These are phyloP conservation scores for Peromyscus polionotus DNA, from an alignment of 2,113 vertebrate species.

Conservation along the genomic window DNA sequence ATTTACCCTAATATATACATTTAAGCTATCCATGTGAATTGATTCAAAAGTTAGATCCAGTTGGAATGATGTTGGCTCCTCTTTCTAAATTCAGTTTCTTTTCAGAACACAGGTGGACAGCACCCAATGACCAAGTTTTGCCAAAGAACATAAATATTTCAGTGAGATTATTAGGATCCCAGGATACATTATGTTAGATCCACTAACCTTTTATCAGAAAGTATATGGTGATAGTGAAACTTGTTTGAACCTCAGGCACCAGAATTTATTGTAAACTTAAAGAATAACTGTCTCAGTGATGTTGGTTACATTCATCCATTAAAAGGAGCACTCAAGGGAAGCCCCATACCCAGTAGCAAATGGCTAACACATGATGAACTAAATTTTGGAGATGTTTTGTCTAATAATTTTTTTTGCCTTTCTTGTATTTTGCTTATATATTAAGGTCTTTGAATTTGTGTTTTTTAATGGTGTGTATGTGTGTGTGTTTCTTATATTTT, in stretches of 20 bases:
- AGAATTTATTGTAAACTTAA: neutral
- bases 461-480: neutral
- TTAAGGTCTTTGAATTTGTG: neutral
- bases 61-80: neutral
- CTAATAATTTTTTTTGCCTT: neutral
- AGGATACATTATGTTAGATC: neutral
- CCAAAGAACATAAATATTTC: neutral
- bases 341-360: neutral
- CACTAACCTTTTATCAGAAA: neutral
- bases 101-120: neutral
- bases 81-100: neutral
- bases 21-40: neutral
- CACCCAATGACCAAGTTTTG: neutral
- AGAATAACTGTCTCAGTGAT: neutral
- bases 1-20: conserved; percentile 4
- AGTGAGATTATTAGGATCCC: neutral
- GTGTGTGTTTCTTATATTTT: neutral
- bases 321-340: neutral
- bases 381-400: neutral
- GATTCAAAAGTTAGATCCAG: neutral
- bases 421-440: neutral
- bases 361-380: neutral
- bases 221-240: neutral
- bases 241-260: neutral
- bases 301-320: neutral